phyloP scores from a whole-genome alignment of 2,888 invertebrate genomes.

The Leptinotarsa haldemani region DNA sequence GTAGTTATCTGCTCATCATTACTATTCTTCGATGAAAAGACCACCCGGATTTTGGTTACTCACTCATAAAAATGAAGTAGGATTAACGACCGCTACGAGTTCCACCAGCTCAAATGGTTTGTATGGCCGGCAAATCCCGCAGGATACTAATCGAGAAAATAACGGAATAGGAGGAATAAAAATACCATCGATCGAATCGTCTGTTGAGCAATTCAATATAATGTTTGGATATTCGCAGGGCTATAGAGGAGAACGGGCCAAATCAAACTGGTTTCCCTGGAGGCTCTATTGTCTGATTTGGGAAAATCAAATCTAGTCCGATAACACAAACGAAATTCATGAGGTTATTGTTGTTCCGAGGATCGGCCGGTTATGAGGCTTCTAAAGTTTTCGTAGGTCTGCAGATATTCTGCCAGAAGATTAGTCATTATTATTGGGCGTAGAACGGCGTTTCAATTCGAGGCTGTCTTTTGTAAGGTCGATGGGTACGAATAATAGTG shows the following conservation, averaged over 20 bases:
- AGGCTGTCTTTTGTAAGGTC: neutral
- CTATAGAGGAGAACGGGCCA: conserved; percentile 30
- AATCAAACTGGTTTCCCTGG: conserved; percentile 38
- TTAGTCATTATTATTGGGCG: neutral
- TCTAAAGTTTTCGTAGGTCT: conserved; percentile 9
- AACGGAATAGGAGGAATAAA: conserved; percentile 11
- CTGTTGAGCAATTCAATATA: conserved; percentile 27
- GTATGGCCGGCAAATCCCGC: conserved; percentile 1
- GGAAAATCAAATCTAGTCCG: conserved; percentile 39
- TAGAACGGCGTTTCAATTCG: neutral
- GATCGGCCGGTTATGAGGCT: neutral
- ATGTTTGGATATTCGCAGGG: conserved; percentile 30
- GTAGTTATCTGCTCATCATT: neutral
- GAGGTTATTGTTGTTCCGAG: conserved; percentile 31
- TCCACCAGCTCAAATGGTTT: neutral
- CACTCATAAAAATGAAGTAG: neutral
- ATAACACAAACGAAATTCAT: conserved; percentile 33
- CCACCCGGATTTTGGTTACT: no score
- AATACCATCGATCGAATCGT: conserved; percentile 1
- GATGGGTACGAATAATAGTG: neutral
- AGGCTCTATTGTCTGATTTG: conserved; percentile 41
- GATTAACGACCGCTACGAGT: neutral
- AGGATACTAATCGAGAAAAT: conserved; percentile 10
- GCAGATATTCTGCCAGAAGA: neutral
- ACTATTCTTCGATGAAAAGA: neutral